Evolutionary conservation across 2,888 invertebrate genomes (phyloP).

Genomic region (Tetragnatha montana): DNA sequence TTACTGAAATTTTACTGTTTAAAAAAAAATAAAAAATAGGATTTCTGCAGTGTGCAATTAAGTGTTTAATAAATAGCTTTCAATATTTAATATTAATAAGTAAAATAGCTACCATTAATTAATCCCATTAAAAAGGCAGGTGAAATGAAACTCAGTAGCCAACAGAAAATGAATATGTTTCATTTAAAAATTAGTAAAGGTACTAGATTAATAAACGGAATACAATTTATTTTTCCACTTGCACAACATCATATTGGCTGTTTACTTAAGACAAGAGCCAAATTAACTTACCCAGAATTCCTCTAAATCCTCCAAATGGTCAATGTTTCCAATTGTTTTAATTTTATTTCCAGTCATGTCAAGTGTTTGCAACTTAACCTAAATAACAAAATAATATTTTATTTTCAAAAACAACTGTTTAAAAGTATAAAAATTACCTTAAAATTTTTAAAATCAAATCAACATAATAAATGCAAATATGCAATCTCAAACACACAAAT

Average conservation of each 20-base stretch:
- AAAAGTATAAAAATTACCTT: too few relatives aligned
- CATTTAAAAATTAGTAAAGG: background rate
- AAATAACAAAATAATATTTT: conserved; percentile 2
- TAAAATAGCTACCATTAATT: background rate
- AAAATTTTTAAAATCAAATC: too few relatives aligned
- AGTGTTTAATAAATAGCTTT: background rate
- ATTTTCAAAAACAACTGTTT: too few relatives aligned
- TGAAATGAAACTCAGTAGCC: too few relatives aligned
- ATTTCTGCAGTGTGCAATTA: too few relatives aligned
- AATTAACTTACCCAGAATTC: conserved; percentile 92
- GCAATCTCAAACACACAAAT: background rate
- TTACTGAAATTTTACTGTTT: too few relatives aligned
- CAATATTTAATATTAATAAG: background rate
- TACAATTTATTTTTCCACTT: too few relatives aligned
- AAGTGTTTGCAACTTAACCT: conserved; percentile 84
- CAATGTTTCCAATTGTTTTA: conserved; percentile 85
- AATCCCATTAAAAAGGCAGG: too few relatives aligned
- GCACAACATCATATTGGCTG: background rate
- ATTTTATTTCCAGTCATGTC: conserved; percentile 94
- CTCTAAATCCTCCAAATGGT: conserved; percentile 85
- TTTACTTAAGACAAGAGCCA: conserved; percentile 23
- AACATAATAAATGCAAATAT: background rate
- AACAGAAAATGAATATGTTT: too few relatives aligned
- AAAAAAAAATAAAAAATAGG: too few relatives aligned
- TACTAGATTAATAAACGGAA: background rate